A percentile compares a stretch with the other conserved stretches of the same genome.
Evolutionary conservation across 2,888 invertebrate genomes (phyloP).

Genomic region (Perizoma affinitatum): DNA sequence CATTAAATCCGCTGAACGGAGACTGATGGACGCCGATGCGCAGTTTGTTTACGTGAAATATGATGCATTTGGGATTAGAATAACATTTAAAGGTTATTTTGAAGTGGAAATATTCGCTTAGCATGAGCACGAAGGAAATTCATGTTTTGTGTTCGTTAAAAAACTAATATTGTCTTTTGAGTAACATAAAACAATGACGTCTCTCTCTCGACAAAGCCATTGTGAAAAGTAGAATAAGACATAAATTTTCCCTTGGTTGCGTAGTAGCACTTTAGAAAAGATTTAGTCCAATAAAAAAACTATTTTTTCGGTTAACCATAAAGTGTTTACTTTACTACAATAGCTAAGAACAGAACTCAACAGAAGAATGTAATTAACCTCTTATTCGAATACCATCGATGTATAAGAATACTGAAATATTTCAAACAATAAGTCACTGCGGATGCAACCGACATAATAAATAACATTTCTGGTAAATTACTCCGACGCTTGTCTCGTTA

Average conservation of each 20-base stretch:
- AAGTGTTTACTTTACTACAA: too few species aligned
- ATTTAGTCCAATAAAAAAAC: too few species aligned
- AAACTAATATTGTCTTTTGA: too few species aligned
- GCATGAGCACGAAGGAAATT: too few species aligned
- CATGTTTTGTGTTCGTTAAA: too few species aligned
- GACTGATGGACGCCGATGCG: conserved; percentile 27
- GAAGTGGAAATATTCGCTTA: neutral
- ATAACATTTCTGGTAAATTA: conserved; percentile 40
- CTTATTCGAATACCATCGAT: neutral
- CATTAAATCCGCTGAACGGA: conserved; percentile 8
- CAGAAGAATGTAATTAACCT: neutral
- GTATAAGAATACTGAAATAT: neutral
- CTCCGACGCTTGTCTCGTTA: conserved; percentile 40
- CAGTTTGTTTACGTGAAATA: conserved; percentile 13
- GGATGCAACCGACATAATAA: conserved; percentile 29
- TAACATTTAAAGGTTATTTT: neutral
- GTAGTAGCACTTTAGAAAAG: too few species aligned
- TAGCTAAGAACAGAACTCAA: too few species aligned
- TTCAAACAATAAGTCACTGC: conserved; percentile 13
- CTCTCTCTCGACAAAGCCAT: too few species aligned
- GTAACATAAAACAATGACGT: too few species aligned
- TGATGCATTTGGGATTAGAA: neutral
- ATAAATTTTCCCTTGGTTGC: too few species aligned
- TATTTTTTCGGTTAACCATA: too few species aligned
- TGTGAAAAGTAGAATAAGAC: too few species aligned